Conservation (phyloP, 64 coral and sea anemone species). For the Actinia equina region DNA sequence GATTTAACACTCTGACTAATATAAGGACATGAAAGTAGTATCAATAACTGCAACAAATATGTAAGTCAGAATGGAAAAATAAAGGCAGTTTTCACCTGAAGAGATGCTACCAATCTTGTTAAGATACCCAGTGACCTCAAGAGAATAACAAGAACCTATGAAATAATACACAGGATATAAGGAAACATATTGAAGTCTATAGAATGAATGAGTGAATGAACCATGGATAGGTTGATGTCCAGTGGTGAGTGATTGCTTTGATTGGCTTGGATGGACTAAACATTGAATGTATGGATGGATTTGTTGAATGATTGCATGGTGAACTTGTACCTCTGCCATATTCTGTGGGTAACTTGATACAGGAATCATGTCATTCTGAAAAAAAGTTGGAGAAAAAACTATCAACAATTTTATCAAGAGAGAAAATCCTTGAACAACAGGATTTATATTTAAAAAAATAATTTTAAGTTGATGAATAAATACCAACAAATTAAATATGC, state of each 20-base stretch:
- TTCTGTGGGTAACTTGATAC: neutral
- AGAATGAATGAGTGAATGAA: neutral
- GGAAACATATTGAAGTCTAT: neutral
- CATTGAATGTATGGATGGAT: no score
- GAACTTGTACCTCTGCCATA: neutral
- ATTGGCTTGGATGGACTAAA: neutral
- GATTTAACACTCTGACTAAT: no score
- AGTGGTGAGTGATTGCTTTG: no score
- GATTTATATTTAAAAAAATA: no score
- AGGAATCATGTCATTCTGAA: neutral
- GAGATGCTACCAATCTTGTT: constrained; percentile 71
- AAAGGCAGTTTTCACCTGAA: constrained; percentile 55
- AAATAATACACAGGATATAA: constrained; percentile 5
- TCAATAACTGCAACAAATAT: no score
- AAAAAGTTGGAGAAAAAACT: neutral
- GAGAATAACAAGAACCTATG: constrained; percentile 64
- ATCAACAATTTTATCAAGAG: no score
- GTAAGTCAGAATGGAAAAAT: no score
- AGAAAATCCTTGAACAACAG: no score
- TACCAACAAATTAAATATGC: no score
- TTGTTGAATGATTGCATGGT: neutral
- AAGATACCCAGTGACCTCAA: constrained; percentile 73
- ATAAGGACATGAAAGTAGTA: no score
- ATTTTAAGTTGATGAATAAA: no score
- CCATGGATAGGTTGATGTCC: neutral